Evolutionary conservation across 2,888 invertebrate species (phyloP).

Genomic region (Amiota communis): DNA sequence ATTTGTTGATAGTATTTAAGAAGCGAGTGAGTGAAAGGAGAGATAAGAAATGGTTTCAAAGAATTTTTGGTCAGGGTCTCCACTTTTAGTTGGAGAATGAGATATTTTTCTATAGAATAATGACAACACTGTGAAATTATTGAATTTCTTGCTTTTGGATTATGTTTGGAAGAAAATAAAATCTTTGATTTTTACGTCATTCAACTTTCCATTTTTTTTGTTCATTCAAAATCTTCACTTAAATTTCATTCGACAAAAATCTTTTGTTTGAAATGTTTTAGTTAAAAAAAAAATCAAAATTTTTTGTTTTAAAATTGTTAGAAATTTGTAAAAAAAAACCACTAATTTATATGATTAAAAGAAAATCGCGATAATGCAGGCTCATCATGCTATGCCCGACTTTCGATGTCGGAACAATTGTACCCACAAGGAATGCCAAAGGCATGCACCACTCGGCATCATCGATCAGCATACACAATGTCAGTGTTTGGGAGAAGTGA

Average conservation of each 20-base stretch:
- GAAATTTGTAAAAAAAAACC: constrained; percentile 1
- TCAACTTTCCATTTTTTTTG: constrained; percentile 32
- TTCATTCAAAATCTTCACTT: constrained; percentile 31
- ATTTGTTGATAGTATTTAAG: too few species aligned
- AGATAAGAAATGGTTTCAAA: too few species aligned
- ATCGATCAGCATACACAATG: constrained; percentile 62
- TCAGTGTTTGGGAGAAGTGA: constrained; percentile 60
- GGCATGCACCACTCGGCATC: constrained; percentile 63
- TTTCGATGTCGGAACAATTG: constrained; percentile 65
- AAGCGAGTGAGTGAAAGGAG: too few species aligned
- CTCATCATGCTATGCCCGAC: constrained; percentile 64
- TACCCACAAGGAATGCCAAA: constrained; percentile 66
- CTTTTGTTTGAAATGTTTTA: constrained; percentile 19
- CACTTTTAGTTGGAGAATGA: too few species aligned
- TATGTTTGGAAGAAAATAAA: not conserved
- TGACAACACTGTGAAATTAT: too few species aligned
- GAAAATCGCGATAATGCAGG: constrained; percentile 52
- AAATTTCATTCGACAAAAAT: constrained; percentile 5
- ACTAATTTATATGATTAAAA: not conserved
- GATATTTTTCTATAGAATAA: too few species aligned
- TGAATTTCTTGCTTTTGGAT: too few species aligned
- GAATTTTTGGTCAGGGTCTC: too few species aligned
- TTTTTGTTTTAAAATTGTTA: not conserved
- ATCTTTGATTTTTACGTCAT: too few species aligned
- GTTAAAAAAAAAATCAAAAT: constrained; percentile 1